Base-by-base conservation (phyloP, 2,113 vertebrate genomes). In the Esox niger region DNA sequence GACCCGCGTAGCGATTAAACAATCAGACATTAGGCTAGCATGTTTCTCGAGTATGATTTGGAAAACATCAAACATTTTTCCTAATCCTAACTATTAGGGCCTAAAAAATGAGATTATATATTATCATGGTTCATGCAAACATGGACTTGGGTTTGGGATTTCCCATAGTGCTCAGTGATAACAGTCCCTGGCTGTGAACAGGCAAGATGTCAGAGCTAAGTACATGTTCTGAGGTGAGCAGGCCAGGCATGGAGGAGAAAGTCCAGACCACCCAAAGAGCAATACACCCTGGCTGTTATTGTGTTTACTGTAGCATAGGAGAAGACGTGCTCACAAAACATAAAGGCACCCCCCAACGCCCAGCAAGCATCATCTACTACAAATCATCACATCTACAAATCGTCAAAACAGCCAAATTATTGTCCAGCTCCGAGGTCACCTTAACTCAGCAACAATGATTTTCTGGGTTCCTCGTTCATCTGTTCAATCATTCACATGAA, bases 181-280 rank as follows among this genome's bases (percentile, higher is more conserved):
- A 43, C 3, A 4, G 38, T 43, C 38, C 35, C 13, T 17, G 38
- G 38, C 38, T 43, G 13, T 43, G 38, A 43, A 43, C 38, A 43
- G 38, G 13, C 38, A 15, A 43, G 38, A 43, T 17, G 15, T 43
- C 15, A 15, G 38, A 43, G 38, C 13, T 43, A 15, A 15, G 38
- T 43, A 17, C 38, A 43, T 17, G 38, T 15, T 52, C 21, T 56
- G 6, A 15, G 46, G 46, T 20, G 43, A 27, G 64, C 29, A 52
- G n/a, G 4, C 4, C 35, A 43, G 30, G 64, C 8, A 32, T 27
- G 38, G 35, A 15, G 26, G 23, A 49, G 9, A 17, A n/a, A 62
- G 54, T 10, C 38, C 29, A 55, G 77, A 75, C 69, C 73, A 72
- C 73, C 67, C 68, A 78, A 21, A 2, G 20, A 31, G 71, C 10